Evolutionary conservation across 2,888 invertebrate species (phyloP).

Genomic region (Pyrochroa serraticornis): DNA sequence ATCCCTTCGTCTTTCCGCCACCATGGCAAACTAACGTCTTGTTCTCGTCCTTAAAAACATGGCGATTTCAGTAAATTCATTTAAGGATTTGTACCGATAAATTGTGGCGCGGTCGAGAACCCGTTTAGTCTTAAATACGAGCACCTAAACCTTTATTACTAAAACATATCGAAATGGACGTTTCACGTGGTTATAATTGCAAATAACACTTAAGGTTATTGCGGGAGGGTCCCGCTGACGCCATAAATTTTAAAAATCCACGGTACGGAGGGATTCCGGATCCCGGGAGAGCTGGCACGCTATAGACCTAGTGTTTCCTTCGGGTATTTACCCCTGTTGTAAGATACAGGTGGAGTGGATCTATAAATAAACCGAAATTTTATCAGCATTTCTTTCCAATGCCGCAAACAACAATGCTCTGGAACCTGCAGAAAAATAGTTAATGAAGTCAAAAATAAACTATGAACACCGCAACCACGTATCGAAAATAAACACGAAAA

Average conservation of each 20-base stretch:
- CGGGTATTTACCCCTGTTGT: constrained; percentile 38
- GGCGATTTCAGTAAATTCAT: too few species aligned
- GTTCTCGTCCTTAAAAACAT: too few species aligned
- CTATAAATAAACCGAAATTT: constrained; percentile 41
- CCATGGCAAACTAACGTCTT: constrained; percentile 10
- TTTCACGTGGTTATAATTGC: constrained; percentile 39
- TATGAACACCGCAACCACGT: too few species aligned
- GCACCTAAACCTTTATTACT: constrained; percentile 28
- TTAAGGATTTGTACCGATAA: too few species aligned
- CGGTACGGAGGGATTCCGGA: constrained; percentile 32
- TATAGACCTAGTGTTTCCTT: constrained; percentile 34
- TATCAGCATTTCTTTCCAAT: constrained; percentile 29
- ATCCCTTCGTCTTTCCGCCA: constrained; percentile 24
- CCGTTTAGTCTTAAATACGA: constrained; percentile 20
- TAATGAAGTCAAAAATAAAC: constrained; percentile 22
- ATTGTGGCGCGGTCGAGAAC: too few species aligned
- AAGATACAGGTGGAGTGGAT: constrained; percentile 34
- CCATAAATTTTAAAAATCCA: constrained; percentile 44
- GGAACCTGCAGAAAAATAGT: constrained; percentile 10
- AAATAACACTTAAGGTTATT: constrained; percentile 44
- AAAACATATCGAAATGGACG: constrained; percentile 36
- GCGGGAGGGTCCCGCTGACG: constrained; percentile 34
- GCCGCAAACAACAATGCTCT: constrained; percentile 11
- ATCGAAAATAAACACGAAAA: too few species aligned
- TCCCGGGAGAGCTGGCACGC: constrained; percentile 33